Conservation (phyloP, 2,888 invertebrate species). For the Acanthosepion pharaonis region DNA sequence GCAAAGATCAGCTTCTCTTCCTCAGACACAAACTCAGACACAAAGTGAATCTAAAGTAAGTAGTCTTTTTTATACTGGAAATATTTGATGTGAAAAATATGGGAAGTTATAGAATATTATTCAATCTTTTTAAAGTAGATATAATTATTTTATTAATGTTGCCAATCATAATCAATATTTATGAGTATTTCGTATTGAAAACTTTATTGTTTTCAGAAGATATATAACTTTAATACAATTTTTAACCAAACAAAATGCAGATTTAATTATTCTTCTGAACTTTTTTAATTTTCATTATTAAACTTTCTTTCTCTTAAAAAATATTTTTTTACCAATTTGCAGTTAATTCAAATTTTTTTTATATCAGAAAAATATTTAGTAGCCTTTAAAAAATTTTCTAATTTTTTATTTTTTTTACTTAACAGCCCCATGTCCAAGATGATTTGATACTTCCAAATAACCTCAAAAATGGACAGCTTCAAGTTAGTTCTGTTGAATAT, state of each 20-base stretch:
- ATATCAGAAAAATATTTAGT: not conserved
- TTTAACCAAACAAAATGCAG: not conserved
- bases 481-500: not conserved
- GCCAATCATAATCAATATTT: not conserved
- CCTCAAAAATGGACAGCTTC: not conserved
- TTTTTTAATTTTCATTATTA: not conserved
- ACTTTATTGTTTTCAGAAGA: not conserved
- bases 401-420: not conserved
- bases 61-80: not conserved
- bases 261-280: not conserved
- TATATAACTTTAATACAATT: not conserved
- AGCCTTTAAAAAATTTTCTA: not conserved
- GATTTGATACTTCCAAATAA: not conserved
- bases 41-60: not conserved
- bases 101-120: not conserved
- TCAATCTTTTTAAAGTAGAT: not conserved
- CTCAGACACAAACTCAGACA: not conserved
- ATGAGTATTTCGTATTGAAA: not conserved
- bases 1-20: not conserved
- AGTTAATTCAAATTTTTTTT: not conserved
- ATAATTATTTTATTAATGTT: not conserved
- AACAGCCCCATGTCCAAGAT: not conserved
- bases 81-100: not conserved
- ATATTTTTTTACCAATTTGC: not conserved
- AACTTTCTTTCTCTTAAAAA: not conserved